phyloP scores from a whole-genome alignment of 2,113 vertebrate genomes.

The Chionomys nivalis region DNA sequence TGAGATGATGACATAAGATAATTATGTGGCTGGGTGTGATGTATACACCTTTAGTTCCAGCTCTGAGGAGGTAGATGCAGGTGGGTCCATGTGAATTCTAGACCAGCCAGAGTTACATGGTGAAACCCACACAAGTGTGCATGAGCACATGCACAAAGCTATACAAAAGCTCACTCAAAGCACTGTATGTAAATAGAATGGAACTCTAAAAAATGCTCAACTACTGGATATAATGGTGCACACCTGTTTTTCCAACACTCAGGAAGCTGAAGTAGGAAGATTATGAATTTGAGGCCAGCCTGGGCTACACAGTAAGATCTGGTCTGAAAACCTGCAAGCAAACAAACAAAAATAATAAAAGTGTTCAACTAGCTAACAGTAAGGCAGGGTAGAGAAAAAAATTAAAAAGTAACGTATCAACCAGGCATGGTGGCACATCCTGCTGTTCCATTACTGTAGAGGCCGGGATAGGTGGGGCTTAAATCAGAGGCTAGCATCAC shows the following conservation, averaged over 20 bases:
- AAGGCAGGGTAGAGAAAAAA: neutral
- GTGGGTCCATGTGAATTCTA: neutral
- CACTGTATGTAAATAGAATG: neutral
- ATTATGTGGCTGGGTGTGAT: neutral
- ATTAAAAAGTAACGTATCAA: neutral
- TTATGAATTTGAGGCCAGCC: neutral
- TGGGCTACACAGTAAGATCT: neutral
- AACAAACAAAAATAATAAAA: neutral
- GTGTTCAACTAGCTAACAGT: neutral
- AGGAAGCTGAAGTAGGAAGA: neutral
- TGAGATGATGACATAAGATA: neutral
- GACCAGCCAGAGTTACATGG: neutral
- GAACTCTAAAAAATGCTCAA: constrained; percentile 11
- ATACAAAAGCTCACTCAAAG: constrained; percentile 13
- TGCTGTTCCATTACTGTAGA: neutral
- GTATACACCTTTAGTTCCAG: neutral
- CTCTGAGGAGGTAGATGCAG: neutral
- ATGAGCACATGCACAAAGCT: neutral
- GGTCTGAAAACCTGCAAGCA: neutral
- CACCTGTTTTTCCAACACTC: neutral
- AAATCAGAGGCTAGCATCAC: neutral
- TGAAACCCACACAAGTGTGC: neutral
- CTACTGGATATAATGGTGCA: neutral
- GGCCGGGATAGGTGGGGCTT: neutral
- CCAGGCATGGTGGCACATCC: too few species aligned